phyloP scores from a whole-genome alignment of 1,140 invertebrate species.

The Drosophila sulfurigaster region DNA sequence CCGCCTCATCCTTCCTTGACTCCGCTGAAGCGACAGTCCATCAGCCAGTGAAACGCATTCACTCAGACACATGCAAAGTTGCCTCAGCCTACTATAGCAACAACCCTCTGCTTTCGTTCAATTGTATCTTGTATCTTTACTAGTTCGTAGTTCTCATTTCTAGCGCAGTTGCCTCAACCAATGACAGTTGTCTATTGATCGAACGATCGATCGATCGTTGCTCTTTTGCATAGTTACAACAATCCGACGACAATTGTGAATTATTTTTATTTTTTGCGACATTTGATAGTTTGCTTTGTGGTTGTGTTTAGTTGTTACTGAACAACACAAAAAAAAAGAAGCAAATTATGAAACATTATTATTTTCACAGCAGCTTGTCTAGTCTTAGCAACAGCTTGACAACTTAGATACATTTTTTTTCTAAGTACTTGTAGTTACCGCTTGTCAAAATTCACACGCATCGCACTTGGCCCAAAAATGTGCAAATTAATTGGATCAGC shows the following conservation, averaged over 20 bases:
- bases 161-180: slow-evolving; percentile 47
- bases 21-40: slow-evolving; percentile 42
- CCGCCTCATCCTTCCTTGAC: slow-evolving; percentile 2
- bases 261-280: slow-evolving; percentile 58
- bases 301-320: slow-evolving; percentile 50
- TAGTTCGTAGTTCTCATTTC: slow-evolving; percentile 45
- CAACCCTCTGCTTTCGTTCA: slow-evolving; percentile 56
- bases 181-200: slow-evolving; percentile 59
- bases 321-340: slow-evolving; percentile 24
- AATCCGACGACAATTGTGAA: slow-evolving; percentile 62
- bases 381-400: slow-evolving; percentile 3
- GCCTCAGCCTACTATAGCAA: slow-evolving; percentile 33
- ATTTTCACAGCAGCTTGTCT: slow-evolving; percentile 22
- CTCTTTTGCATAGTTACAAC: slow-evolving; percentile 64
- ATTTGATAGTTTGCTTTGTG: slow-evolving; percentile 75
- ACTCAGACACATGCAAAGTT: slow-evolving; percentile 12
- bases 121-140: slow-evolving; percentile 45
- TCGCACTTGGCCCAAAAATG: slow-evolving; percentile 23
- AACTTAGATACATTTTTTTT: neutral
- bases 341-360: slow-evolving; percentile 57
- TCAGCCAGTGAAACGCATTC: slow-evolving; percentile 32
- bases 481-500: slow-evolving; percentile 62
- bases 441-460: slow-evolving; percentile 55
- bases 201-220: slow-evolving; percentile 62
- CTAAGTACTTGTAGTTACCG: neutral